phyloP scores from a whole-genome alignment of 2,888 invertebrate species.

The Acleris laterana region DNA sequence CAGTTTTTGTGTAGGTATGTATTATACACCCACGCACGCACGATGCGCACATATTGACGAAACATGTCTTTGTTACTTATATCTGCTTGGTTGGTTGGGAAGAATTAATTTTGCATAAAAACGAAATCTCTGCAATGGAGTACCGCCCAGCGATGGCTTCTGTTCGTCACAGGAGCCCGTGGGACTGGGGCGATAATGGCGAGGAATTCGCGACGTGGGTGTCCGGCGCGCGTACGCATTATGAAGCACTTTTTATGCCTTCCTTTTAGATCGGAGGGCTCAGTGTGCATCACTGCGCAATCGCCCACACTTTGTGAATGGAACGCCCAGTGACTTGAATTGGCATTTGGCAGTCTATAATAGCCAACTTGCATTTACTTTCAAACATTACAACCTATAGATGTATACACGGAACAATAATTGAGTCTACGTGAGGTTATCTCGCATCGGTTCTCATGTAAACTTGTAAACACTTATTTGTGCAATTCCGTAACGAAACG shows the following conservation, averaged over 20 bases:
- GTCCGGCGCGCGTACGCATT: constrained; percentile 69
- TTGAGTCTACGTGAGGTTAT: constrained; percentile 17
- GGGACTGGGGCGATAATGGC: constrained; percentile 71
- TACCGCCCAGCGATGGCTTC: constrained; percentile 73
- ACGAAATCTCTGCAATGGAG: constrained; percentile 60
- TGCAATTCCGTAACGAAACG: constrained; percentile 35
- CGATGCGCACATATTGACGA: neutral
- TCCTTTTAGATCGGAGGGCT: constrained; percentile 52
- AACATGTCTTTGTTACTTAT: constrained; percentile 4
- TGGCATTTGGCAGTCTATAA: constrained; percentile 15
- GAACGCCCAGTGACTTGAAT: constrained; percentile 59
- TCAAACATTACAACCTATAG: neutral
- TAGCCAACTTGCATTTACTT: constrained; percentile 10
- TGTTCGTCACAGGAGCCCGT: constrained; percentile 77
- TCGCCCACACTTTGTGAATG: constrained; percentile 70
- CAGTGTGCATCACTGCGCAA: constrained; percentile 65
- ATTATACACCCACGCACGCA: neutral
- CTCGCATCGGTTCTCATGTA: constrained; percentile 22
- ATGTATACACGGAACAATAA: neutral
- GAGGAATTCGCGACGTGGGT: constrained; percentile 77
- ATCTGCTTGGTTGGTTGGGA: constrained; percentile 44
- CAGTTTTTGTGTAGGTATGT: constrained; percentile 3
- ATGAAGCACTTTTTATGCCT: constrained; percentile 70
- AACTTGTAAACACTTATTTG: constrained; percentile 27
- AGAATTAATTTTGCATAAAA: constrained; percentile 64